Evolutionary conservation across 2,888 invertebrate genomes (phyloP).

Genomic region (Elaeidobius kamerunicus): DNA sequence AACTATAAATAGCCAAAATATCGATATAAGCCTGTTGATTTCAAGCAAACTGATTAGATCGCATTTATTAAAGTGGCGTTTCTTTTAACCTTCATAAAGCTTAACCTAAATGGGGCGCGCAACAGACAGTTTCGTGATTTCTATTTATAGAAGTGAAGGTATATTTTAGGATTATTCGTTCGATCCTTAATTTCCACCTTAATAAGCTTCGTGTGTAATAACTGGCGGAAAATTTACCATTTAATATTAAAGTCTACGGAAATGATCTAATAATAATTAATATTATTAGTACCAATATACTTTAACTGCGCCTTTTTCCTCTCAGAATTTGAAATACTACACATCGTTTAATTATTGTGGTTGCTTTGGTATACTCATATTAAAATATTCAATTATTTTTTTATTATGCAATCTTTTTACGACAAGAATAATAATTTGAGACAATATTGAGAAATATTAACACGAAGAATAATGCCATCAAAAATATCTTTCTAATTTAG

Average conservation of each 20-base stretch:
- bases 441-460: no score
- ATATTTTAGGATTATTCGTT: constrained; percentile 20
- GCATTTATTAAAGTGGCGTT: constrained; percentile 19
- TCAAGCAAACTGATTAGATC: constrained; percentile 14
- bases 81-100: constrained; percentile 20
- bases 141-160: constrained; percentile 20
- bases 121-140: constrained; percentile 27
- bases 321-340: no score
- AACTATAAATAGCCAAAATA: constrained; percentile 10
- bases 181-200: constrained; percentile 7
- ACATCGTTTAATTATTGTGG: no score
- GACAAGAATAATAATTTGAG: no score
- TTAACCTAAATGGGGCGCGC: constrained; percentile 18
- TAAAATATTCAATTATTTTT: no score
- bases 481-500: no score
- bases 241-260: constrained; percentile 12
- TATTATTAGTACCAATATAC: no score
- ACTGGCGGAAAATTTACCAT: constrained; percentile 3
- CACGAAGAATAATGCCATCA: no score
- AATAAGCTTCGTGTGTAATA: constrained; percentile 8
- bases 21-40: constrained; percentile 24
- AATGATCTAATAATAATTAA: constrained; percentile 14
- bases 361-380: no score
- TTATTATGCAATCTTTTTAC: no score
- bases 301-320: no score